Evolutionary conservation across 2,113 vertebrate species (phyloP), one percentile per base, ranked within the genome.

Genomic region (Carassius auratus): DNA sequence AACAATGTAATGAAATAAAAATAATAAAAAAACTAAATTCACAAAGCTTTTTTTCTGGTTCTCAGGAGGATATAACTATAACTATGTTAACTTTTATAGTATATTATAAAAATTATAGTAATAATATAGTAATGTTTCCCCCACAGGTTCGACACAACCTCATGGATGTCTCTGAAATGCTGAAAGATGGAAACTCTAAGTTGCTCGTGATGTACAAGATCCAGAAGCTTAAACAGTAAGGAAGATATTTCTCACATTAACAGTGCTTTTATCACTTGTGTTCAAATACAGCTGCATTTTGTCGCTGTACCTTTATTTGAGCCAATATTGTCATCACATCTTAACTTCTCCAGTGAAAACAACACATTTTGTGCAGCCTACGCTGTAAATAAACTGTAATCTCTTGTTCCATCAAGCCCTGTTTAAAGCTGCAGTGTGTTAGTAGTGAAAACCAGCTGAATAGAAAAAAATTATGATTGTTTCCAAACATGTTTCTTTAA

Each of bases 161-260:
- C 86, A 87, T 92, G 88, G 93, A 96, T 0, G 23, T 77, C 80
- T 76, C 76, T 23, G 91, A 93, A 86, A 61, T 89, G 76, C 88
- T 90, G 88, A 92, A 89, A 21, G 91, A 96, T 66, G 52, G 14
- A 12, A 92, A 90, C 8, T 0, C 85, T 3, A 86, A 68, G 84
- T 88, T 97, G 81, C 87, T 90, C 0, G 81, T 94, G 86, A 93
- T 96, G 91, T 97, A 95, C 92, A 93, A 94, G 92, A 95, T 98
- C 14, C 96, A 96, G 33, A 45, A 85, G 30, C 91, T 97, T 0
- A 97, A 96, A 89, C 90, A 80, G 98, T 98, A 91, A 94, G 97
- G 91, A 84, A 26, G 66, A 19, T 61, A 45, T 64, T 26, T 73
- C 7, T 30, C 52, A 1, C 52, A 13, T 23, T 45, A 62, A 17